Evolutionary conservation across 2,113 vertebrate genomes (phyloP).

Genomic region (Lanius collurio): DNA sequence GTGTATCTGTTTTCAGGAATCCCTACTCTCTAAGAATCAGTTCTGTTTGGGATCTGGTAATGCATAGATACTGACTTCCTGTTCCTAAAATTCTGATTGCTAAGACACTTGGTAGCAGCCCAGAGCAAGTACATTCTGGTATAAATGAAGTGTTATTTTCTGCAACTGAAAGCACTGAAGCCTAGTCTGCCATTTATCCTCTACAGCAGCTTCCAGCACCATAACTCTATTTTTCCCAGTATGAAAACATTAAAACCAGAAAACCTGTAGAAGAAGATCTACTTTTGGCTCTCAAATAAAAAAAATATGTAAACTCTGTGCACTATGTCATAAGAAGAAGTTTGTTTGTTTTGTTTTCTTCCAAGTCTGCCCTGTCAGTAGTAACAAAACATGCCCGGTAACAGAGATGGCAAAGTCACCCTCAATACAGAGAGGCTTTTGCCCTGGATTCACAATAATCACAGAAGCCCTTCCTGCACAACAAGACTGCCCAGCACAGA

Average conservation of each 20-base stretch:
- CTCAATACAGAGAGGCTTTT: background rate
- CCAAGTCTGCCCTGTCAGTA: background rate
- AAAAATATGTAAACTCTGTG: background rate
- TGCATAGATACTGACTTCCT: background rate
- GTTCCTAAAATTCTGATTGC: background rate
- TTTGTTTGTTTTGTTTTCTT: background rate
- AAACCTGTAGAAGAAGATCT: background rate
- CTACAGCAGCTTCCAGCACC: background rate
- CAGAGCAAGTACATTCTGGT: background rate
- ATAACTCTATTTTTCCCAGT: background rate
- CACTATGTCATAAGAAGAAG: background rate
- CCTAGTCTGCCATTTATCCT: background rate
- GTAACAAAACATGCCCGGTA: background rate
- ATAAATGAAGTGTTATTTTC: background rate
- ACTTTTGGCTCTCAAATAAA: background rate
- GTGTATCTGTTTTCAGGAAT: background rate
- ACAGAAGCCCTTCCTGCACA: background rate
- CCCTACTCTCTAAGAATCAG: background rate
- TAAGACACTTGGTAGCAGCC: background rate
- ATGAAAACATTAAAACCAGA: background rate
- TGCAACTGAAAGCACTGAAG: background rate
- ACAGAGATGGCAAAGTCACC: background rate
- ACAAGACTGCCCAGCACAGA: background rate
- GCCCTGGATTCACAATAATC: background rate
- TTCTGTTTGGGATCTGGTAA: background rate